These are phyloP conservation scores for Parapsyche elsis DNA, from an alignment of 1,140 invertebrate genomes.

Conservation along the genomic window DNA sequence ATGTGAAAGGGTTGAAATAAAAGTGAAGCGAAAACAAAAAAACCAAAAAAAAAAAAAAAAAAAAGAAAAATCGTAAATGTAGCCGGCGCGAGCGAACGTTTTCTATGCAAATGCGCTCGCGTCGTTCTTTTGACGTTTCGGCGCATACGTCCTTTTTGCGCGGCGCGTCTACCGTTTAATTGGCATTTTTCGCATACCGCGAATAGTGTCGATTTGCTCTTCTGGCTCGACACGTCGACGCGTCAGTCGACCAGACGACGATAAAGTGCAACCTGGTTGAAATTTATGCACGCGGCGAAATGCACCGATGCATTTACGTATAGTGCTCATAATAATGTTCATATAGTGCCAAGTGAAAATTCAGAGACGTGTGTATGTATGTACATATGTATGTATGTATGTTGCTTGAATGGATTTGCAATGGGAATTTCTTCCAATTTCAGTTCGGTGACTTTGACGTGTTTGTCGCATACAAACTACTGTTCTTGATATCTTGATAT, in stretches of 20 bases:
- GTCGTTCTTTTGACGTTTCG: neutral
- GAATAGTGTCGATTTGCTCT: too few species aligned
- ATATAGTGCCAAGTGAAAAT: too few species aligned
- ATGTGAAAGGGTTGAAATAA: too few species aligned
- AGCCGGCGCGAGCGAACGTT: neutral
- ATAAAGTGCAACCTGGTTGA: neutral
- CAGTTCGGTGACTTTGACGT: too few species aligned
- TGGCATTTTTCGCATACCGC: slow-evolving; percentile 4
- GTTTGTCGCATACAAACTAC: too few species aligned
- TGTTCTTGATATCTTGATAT: too few species aligned
- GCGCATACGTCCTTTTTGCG: neutral
- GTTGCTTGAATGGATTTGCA: too few species aligned
- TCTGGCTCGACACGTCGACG: neutral
- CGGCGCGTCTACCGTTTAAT: neutral
- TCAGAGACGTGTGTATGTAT: too few species aligned
- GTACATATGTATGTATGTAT: too few species aligned
- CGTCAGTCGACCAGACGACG: neutral
- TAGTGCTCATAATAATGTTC: too few species aligned
- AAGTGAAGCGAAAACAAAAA: neutral
- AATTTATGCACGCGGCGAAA: neutral
- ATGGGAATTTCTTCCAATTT: too few species aligned
- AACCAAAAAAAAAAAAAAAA: neutral
- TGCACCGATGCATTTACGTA: neutral
- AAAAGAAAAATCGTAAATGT: neutral
- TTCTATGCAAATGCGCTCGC: neutral